Evolutionary conservation across 1,140 invertebrate genomes (phyloP).

Genomic region (Pachyrhynchus sulphureomaculatus): DNA sequence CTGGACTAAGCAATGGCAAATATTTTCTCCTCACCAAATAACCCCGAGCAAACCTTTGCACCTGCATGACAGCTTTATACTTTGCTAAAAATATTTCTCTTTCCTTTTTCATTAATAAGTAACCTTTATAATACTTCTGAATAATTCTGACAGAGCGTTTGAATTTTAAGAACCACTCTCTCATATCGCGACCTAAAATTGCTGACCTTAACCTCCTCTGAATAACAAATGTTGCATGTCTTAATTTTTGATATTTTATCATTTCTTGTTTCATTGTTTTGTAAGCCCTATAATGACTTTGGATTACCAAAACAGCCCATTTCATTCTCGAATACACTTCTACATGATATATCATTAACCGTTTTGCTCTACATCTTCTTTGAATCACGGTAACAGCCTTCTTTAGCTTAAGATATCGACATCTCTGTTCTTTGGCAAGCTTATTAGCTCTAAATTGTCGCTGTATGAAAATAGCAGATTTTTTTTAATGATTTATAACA

Average conservation of each 20-base stretch:
- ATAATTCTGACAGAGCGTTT: conserved; percentile 36
- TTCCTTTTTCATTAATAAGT: conserved; percentile 34
- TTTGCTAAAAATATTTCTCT: conserved; percentile 41
- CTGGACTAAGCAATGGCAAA: conserved; percentile 44
- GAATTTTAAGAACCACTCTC: conserved; percentile 43
- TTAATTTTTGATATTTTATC: conserved; percentile 45
- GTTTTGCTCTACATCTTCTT: conserved; percentile 40
- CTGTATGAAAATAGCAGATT: conserved; percentile 41
- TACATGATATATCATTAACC: conserved; percentile 39
- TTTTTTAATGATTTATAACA: conserved; percentile 28
- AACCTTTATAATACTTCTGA: conserved; percentile 40
- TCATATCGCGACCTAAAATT: conserved; percentile 17
- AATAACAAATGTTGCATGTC: conserved; percentile 35
- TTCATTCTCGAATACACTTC: conserved; percentile 40
- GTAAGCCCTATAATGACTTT: conserved; percentile 51
- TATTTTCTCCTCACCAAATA: conserved; percentile 53
- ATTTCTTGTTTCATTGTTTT: conserved; percentile 45
- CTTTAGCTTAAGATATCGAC: conserved; percentile 42
- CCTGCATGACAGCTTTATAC: conserved; percentile 45
- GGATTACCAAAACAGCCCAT: conserved; percentile 35
- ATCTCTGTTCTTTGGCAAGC: conserved; percentile 46
- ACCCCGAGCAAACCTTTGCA: conserved; percentile 50
- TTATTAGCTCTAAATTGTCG: conserved; percentile 40
- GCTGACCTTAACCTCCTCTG: conserved; percentile 44
- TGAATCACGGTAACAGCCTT: conserved; percentile 41